Evolutionary conservation across 2,888 invertebrate genomes (phyloP).

Genomic region (Mesochorus sp.): DNA sequence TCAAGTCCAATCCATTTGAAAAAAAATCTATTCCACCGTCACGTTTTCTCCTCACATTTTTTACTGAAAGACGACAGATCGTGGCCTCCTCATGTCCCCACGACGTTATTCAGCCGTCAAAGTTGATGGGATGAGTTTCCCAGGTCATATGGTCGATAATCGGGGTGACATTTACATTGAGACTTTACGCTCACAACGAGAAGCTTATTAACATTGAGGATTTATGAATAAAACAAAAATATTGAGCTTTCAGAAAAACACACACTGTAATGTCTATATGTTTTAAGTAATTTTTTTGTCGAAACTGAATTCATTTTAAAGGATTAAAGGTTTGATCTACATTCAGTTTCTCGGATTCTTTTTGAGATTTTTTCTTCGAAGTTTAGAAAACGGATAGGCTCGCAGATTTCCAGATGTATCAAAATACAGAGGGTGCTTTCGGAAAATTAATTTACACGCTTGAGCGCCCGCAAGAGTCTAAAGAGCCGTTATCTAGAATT

Average conservation of each 20-base stretch:
- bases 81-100: neutral
- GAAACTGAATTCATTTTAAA: neutral
- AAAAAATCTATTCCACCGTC: constrained; percentile 6
- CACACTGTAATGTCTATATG: too few relatives aligned
- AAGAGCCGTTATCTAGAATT: neutral
- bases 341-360: constrained; percentile 9
- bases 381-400: constrained; percentile 28
- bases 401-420: constrained; percentile 19
- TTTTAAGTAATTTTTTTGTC: too few relatives aligned
- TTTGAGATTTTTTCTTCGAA: neutral
- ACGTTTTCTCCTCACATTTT: constrained; percentile 2
- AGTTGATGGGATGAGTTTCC: constrained; percentile 13
- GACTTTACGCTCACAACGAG: neutral
- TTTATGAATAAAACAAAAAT: too few relatives aligned
- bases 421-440: constrained; percentile 16
- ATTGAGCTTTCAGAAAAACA: too few relatives aligned
- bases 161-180: neutral
- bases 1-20: constrained; percentile 34
- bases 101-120: constrained; percentile 19
- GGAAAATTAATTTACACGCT: constrained; percentile 49
- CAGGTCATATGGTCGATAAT: neutral
- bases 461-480: neutral
- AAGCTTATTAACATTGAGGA: neutral
- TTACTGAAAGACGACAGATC: neutral
- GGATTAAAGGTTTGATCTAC: constrained; percentile 15